A percentile compares a stretch with the other conserved stretches of the same genome.
These are phyloP conservation scores for Cariama cristata DNA, from an alignment of 2,113 vertebrate genomes.

Conservation along the genomic window DNA sequence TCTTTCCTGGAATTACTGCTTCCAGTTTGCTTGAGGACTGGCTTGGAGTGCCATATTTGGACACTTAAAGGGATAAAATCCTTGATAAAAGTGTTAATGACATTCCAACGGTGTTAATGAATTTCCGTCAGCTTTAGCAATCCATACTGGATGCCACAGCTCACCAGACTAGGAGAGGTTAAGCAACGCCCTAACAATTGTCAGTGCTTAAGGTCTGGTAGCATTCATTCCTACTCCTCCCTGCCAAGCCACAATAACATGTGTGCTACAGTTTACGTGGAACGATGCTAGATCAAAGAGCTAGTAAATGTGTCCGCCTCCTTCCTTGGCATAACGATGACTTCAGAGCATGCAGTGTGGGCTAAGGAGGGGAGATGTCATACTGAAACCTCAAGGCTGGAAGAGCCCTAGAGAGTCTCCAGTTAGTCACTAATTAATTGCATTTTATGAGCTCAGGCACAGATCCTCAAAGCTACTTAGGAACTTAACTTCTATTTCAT, in stretches of 20 bases:
- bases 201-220: not conserved
- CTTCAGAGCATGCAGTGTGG: not conserved
- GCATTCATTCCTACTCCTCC: not conserved
- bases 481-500: conserved; percentile 10
- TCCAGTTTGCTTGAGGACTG: not conserved
- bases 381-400: not conserved
- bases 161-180: not conserved
- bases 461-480: conserved; percentile 43
- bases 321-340: not conserved
- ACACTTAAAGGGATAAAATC: not conserved
- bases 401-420: not conserved
- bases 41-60: not conserved
- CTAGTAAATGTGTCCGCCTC: not conserved
- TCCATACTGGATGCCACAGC: not conserved
- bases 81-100: not conserved
- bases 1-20: not conserved
- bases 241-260: not conserved
- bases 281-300: not conserved
- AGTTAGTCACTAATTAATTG: conserved; percentile 48
- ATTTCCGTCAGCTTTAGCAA: not conserved
- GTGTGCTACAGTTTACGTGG: not conserved
- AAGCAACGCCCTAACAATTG: not conserved
- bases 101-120: not conserved
- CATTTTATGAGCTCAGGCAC: not conserved
- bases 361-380: not conserved